A percentile compares a stretch with the other conserved stretches of the same genome.
These are phyloP conservation scores for Montipora capricornis DNA, from an alignment of 64 coral and sea anemone genomes.

Conservation along the genomic window DNA sequence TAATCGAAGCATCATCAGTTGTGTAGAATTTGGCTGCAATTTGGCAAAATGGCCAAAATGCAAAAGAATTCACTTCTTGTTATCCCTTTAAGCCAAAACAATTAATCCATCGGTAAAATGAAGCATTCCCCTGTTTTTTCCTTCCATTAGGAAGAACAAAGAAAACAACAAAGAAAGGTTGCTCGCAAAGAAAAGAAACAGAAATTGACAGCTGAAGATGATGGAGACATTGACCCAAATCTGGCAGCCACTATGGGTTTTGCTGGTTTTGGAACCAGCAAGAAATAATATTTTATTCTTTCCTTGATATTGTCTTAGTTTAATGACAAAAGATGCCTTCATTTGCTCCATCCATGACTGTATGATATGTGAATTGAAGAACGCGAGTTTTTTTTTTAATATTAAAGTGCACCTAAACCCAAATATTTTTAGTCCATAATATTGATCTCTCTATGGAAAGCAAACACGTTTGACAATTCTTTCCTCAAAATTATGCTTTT, in stretches of 20 bases:
- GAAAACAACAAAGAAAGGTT: slow-evolving; percentile 88
- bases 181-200: slow-evolving; percentile 90
- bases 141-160: slow-evolving; percentile 71
- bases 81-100: too few species aligned
- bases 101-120: too few species aligned
- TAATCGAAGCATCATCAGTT: too few species aligned
- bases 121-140: background rate
- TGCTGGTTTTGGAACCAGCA: slow-evolving; percentile 90
- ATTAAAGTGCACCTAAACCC: too few species aligned
- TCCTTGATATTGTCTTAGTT: background rate
- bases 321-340: background rate
- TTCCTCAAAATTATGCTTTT: too few species aligned
- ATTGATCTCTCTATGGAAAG: too few species aligned
- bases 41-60: too few species aligned
- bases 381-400: too few species aligned
- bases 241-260: slow-evolving; percentile 91
- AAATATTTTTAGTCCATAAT: too few species aligned
- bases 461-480: too few species aligned
- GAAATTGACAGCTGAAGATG: slow-evolving; percentile 60
- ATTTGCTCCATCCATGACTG: background rate
- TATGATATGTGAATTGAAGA: background rate
- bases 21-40: too few species aligned
- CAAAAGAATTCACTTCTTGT: too few species aligned
- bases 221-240: slow-evolving; percentile 80
- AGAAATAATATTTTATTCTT: slow-evolving; percentile 49